Conservation (phyloP, 1,140 invertebrate genomes). For the Andricus grossulariae region DNA sequence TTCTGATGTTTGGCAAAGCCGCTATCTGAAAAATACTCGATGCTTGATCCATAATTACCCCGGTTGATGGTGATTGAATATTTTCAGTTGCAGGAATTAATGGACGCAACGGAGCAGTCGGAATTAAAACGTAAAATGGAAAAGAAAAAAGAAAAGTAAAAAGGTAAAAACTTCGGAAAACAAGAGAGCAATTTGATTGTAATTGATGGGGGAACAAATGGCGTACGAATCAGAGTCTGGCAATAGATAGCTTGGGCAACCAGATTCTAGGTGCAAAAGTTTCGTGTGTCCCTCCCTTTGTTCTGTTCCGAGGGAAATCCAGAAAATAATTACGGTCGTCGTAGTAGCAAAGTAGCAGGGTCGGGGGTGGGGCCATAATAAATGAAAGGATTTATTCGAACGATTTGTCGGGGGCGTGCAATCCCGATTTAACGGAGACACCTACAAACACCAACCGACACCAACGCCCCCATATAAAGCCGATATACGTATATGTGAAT, state of each 20-base stretch:
- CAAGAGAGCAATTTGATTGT: slow-evolving; percentile 29
- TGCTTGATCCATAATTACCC: no score
- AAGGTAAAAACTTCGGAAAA: slow-evolving; percentile 8
- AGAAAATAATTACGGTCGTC: slow-evolving; percentile 24
- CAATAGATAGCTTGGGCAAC: slow-evolving; percentile 3
- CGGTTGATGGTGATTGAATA: no score
- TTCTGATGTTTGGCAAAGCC: no score
- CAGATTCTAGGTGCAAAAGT: slow-evolving; percentile 25
- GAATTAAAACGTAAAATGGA: neutral
- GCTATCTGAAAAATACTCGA: no score
- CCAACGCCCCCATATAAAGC: neutral
- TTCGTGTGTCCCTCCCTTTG: neutral
- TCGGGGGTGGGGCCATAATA: slow-evolving; percentile 40
- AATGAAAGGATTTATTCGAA: slow-evolving; percentile 49
- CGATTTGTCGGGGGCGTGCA: slow-evolving; percentile 41
- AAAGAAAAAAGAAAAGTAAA: neutral
- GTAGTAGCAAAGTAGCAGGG: slow-evolving; percentile 31
- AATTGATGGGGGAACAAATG: slow-evolving; percentile 21
- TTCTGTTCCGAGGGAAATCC: slow-evolving; percentile 4
- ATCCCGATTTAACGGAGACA: slow-evolving; percentile 24
- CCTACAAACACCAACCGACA: neutral
- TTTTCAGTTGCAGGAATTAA: no score
- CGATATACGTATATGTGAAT: neutral
- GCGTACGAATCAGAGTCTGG: slow-evolving; percentile 17
- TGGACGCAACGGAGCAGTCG: no score